Evolutionary conservation across 2,797 vertebrate species (phyloP), one percentile per base, ranked within the genome.

Genomic region (Phyllotis vaccarum): DNA sequence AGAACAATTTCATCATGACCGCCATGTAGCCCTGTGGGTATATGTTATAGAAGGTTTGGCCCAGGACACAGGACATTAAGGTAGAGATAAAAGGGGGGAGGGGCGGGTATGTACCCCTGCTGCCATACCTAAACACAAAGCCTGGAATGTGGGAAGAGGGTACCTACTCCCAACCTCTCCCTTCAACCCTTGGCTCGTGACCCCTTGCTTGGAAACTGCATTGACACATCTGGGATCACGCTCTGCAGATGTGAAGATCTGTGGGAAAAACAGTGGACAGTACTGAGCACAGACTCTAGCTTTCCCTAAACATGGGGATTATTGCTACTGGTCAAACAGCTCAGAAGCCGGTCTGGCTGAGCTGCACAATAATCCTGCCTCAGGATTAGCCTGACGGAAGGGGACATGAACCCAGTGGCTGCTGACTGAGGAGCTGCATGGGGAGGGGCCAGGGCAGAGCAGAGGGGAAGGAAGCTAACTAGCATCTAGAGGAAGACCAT

Each of bases 401-500:
- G 78, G 24, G 43, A 89, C 70, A 60, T 85, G 72, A 80, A 82
- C 1, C 0, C 37, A 66, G 52, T 6, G 64, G 62, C 49, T 1
- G 13, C 21, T 3, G 2, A 54, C 74, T 22, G 46, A 81, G 29
- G 34, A 85, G 49, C 14, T 49, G 75, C 29, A 56, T 19, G 1
- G 0, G 3, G 21, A 62, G 79, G 68, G 79, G 74, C 72, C 10
- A 0, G 49, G 21, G 43, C 27, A 16, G 43, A 0, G 34, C 62
- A 5, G 60, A n/a, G 31, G 29, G 75, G 91, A 96, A 96, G 95
- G 95, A 97, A 95, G 89, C 34, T 79, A 46, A 40, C 37, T 3
- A 49, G 46, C n/a, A 9, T 54, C 1, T 43, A 62, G 52, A 91
- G 46, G 81, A 79, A 95, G 93, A 58, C 6, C 0, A 0, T 34